A percentile compares a stretch with the other conserved stretches of the same genome.
phyloP scores from a whole-genome alignment of 35 echinoderm and acorn worm species.

The Ptychodera flava region DNA sequence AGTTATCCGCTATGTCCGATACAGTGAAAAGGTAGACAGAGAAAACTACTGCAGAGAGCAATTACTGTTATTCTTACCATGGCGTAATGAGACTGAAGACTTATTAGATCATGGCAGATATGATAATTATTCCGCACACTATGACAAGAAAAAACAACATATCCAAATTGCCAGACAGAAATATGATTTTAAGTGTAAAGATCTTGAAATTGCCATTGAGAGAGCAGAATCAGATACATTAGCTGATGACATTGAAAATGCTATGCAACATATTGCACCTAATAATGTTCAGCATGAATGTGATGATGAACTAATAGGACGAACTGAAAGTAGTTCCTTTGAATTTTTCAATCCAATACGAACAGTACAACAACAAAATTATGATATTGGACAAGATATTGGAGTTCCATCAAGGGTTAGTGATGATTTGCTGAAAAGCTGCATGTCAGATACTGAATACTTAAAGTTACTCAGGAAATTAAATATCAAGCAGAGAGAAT shows the following conservation, averaged over 20 bases:
- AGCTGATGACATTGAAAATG: neutral
- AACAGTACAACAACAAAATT: constrained; percentile 20
- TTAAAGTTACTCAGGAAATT: constrained; percentile 12
- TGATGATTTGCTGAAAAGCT: constrained; percentile 1
- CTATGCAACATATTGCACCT: neutral
- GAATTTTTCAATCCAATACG: neutral
- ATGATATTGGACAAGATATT: constrained; percentile 50
- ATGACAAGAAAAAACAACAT: neutral
- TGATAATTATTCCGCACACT: neutral
- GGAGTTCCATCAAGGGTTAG: neutral
- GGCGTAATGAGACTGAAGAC: constrained; percentile 20
- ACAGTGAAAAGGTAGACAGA: constrained; percentile 10
- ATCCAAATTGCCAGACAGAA: neutral
- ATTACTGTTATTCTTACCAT: constrained; percentile 36
- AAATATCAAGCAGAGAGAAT: constrained; percentile 44
- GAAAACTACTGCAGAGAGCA: constrained; percentile 51
- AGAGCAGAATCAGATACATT: too few relatives aligned
- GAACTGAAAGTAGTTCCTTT: neutral
- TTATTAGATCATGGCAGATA: neutral
- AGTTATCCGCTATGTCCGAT: constrained; percentile 29
- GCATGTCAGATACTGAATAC: constrained; percentile 18
- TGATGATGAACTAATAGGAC: neutral
- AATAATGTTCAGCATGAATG: neutral
- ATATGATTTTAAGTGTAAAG: neutral
- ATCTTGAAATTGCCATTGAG: neutral